phyloP scores from a whole-genome alignment of 2,888 invertebrate species.

The Cosmia pyralina region DNA sequence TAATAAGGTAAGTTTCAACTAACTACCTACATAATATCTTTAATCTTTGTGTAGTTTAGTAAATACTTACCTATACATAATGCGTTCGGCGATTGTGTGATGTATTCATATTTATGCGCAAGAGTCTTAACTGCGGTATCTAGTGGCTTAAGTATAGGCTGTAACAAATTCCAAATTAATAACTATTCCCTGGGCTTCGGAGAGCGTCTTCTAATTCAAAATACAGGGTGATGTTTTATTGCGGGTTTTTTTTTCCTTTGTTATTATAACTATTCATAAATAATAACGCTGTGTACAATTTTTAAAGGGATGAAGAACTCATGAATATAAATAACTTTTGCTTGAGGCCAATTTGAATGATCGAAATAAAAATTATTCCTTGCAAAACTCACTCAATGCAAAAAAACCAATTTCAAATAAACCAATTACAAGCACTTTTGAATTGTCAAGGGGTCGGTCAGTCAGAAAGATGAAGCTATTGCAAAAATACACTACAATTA shows the following conservation, averaged over 20 bases:
- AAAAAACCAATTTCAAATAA: no score
- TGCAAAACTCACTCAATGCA: background rate
- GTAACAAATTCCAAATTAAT: conserved; percentile 89
- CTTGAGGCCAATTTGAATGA: background rate
- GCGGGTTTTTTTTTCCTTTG: background rate
- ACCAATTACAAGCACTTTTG: background rate
- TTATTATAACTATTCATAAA: background rate
- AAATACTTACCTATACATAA: conserved; percentile 23
- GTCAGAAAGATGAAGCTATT: background rate
- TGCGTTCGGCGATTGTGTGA: conserved; percentile 62
- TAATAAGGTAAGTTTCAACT: conserved; percentile 3
- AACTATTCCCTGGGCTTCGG: conserved; percentile 81
- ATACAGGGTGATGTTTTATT: conserved; percentile 72
- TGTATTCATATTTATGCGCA: conserved; percentile 80
- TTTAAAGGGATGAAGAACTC: background rate
- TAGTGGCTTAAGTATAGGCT: conserved; percentile 85
- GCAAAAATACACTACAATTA: background rate
- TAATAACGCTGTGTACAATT: background rate
- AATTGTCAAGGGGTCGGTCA: background rate
- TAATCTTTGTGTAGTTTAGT: background rate
- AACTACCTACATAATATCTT: conserved; percentile 4
- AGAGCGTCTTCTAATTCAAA: conserved; percentile 58
- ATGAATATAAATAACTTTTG: background rate
- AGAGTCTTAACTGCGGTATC: conserved; percentile 77
- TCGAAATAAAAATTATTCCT: background rate